Percentiles rank a stretch among this genome's conserved stretches.
Evolutionary conservation across 2,797 vertebrate genomes (phyloP).

Genomic region (Sciaenops ocellatus): DNA sequence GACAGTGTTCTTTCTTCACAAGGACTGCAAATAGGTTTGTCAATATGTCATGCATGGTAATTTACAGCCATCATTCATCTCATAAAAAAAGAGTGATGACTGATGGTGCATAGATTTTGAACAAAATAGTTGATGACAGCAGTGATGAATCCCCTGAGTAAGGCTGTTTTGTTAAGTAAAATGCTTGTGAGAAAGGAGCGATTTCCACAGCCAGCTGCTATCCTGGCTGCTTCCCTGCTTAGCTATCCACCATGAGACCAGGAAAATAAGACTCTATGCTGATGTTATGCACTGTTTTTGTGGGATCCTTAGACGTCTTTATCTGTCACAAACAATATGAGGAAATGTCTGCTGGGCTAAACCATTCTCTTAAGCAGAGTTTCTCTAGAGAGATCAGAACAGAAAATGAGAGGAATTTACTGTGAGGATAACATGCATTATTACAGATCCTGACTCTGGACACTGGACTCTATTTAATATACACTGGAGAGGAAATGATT

Average conservation of each 20-base stretch:
- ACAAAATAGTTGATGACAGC: slow-evolving; percentile 59
- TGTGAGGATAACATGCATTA: slow-evolving; percentile 11
- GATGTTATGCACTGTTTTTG: slow-evolving; percentile 40
- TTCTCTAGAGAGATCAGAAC: slow-evolving; percentile 1
- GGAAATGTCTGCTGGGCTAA: slow-evolving; percentile 1
- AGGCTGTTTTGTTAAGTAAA: slow-evolving; percentile 58
- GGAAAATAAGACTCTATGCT: slow-evolving; percentile 29
- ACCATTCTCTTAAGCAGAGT: slow-evolving; percentile 1
- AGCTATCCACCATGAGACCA: slow-evolving; percentile 22
- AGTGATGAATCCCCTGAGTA: slow-evolving; percentile 59
- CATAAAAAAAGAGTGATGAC: slow-evolving; percentile 48
- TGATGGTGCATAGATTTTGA: slow-evolving; percentile 62
- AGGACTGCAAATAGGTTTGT: slow-evolving; percentile 74
- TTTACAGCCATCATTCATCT: slow-evolving; percentile 72
- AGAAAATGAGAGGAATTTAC: slow-evolving; percentile 27
- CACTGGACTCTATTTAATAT: slow-evolving; percentile 28
- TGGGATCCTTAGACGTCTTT: slow-evolving; percentile 35
- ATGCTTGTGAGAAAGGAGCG: slow-evolving; percentile 25
- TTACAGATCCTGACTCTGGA: slow-evolving; percentile 24
- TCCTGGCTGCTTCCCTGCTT: slow-evolving; percentile 30
- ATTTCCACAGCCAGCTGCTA: slow-evolving; percentile 52
- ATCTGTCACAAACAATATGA: slow-evolving; percentile 33
- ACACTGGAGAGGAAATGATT: slow-evolving; percentile 20
- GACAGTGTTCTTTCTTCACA: slow-evolving; percentile 49
- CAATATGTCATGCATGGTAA: slow-evolving; percentile 72